These are phyloP conservation scores for Toxostoma redivivum DNA, from an alignment of 2,113 vertebrate species.

Conservation along the genomic window DNA sequence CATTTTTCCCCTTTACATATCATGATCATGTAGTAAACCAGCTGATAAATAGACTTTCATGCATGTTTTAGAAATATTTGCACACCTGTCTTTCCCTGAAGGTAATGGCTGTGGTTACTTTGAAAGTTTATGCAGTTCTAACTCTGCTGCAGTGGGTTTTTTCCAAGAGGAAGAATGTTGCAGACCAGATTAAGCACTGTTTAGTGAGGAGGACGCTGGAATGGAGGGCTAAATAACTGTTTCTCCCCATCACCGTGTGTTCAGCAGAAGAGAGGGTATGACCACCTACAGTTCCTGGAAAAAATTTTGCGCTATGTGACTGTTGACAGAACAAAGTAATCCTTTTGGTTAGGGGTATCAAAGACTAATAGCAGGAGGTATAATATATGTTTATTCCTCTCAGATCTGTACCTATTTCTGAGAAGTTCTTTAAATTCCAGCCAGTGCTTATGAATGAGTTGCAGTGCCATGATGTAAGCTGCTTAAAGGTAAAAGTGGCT, in stretches of 20 bases:
- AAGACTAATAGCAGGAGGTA: background rate
- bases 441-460: background rate
- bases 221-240: background rate
- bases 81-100: background rate
- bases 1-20: background rate
- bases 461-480: background rate
- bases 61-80: background rate
- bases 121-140: background rate
- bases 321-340: background rate
- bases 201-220: background rate
- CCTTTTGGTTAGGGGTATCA: background rate
- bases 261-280: background rate
- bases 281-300: background rate
- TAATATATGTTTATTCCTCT: background rate
- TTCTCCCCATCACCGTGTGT: background rate
- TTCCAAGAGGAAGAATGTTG: background rate
- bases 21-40: background rate
- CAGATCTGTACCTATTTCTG: background rate
- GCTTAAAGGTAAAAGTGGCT: background rate
- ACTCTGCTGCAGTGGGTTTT: background rate
- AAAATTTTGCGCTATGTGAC: background rate
- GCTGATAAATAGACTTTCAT: background rate
- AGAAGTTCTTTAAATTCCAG: background rate
- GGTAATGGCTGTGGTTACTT: background rate
- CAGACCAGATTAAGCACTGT: background rate